A percentile compares a stretch with the other conserved stretches of the same genome.
These are phyloP conservation scores for Eristalis tenax DNA, from an alignment of 2,888 invertebrate genomes.

Conservation along the genomic window DNA sequence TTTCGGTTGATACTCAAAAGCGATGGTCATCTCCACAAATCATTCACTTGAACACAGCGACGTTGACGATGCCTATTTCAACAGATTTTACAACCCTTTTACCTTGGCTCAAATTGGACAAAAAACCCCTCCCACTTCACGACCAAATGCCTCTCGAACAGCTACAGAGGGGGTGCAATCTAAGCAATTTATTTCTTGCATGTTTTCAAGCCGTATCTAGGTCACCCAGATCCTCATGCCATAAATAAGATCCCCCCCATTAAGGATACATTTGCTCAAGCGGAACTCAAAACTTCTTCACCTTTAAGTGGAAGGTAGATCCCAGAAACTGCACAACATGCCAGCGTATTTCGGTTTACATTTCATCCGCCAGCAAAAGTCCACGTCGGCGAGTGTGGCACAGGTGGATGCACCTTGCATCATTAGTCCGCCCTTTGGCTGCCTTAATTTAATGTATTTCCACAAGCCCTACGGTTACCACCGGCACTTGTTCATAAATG, in stretches of 20 bases:
- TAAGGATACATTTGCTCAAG: slow-evolving; percentile 25
- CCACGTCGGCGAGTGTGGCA: background rate
- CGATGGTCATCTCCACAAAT: no score
- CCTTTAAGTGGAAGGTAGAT: slow-evolving; percentile 5
- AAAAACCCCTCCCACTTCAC: background rate
- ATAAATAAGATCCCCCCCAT: slow-evolving; percentile 27
- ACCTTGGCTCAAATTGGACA: background rate
- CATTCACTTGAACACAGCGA: background rate
- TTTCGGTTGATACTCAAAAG: no score
- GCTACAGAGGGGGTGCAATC: slow-evolving; percentile 4
- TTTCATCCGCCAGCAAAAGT: background rate
- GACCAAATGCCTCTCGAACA: background rate
- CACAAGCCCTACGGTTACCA: slow-evolving; percentile 7
- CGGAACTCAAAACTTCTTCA: slow-evolving; percentile 24
- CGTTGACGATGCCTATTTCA: background rate
- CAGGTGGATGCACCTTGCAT: slow-evolving; percentile 53
- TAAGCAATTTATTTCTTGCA: slow-evolving; percentile 16
- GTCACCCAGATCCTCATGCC: slow-evolving; percentile 21
- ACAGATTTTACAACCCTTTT: background rate
- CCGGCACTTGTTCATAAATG: background rate
- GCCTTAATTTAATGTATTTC: slow-evolving; percentile 63
- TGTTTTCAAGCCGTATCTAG: slow-evolving; percentile 9
- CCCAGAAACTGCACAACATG: background rate
- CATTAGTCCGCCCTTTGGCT: slow-evolving; percentile 57
- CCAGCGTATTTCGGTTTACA: background rate